phyloP scores from a whole-genome alignment of 1,140 invertebrate species.

The Argopecten irradians region DNA sequence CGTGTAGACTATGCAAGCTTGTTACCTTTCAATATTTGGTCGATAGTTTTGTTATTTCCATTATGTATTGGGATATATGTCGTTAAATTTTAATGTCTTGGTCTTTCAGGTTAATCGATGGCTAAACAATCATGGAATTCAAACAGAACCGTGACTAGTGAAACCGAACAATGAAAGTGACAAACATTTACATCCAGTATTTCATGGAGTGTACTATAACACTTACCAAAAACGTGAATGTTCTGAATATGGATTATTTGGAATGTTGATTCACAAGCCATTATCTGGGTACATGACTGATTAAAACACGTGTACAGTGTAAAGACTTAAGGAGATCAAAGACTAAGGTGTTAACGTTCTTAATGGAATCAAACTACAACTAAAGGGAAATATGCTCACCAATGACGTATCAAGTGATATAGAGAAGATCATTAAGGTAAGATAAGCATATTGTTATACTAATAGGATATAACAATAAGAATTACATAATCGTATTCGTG shows the following conservation, averaged over 20 bases:
- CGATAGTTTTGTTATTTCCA: not conserved
- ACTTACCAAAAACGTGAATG: too few relatives aligned
- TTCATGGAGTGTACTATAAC: too few relatives aligned
- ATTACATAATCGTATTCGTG: too few relatives aligned
- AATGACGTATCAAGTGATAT: slow-evolving; percentile 35
- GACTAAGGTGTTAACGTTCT: not conserved
- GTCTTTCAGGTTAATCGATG: not conserved
- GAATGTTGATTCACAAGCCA: too few relatives aligned
- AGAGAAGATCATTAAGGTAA: slow-evolving; percentile 40
- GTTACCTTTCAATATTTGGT: not conserved
- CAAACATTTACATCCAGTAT: not conserved
- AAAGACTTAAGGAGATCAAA: not conserved
- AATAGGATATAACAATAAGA: too few relatives aligned
- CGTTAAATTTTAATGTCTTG: not conserved
- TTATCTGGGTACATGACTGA: too few relatives aligned
- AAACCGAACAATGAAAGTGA: not conserved
- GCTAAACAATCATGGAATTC: not conserved
- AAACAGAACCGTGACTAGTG: not conserved
- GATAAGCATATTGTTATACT: too few relatives aligned
- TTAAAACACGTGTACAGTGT: too few relatives aligned
- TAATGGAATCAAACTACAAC: not conserved
- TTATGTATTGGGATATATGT: not conserved
- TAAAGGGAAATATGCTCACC: slow-evolving; percentile 9
- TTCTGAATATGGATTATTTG: too few relatives aligned
- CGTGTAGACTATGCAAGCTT: not conserved